Evolutionary conservation across 1,140 invertebrate genomes (phyloP).

Genomic region (Scaptomyza montana): DNA sequence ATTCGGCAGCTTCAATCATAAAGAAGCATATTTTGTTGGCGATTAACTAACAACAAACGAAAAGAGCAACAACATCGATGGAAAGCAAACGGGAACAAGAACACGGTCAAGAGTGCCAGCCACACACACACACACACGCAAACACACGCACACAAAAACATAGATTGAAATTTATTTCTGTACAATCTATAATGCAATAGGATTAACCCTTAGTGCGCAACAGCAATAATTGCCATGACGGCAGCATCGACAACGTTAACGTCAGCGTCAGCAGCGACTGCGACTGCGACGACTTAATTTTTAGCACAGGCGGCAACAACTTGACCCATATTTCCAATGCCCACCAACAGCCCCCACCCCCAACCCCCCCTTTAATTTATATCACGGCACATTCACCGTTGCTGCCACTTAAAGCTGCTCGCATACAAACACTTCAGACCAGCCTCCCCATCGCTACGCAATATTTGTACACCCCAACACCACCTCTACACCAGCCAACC

Average conservation of each 20-base stretch:
- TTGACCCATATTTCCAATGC: constrained; percentile 80
- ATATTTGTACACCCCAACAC: constrained; percentile 26
- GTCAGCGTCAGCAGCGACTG: constrained; percentile 1
- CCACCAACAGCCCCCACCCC: neutral
- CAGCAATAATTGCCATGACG: constrained; percentile 78
- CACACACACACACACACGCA: neutral
- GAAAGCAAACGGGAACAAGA: constrained; percentile 16
- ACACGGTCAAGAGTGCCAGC: constrained; percentile 24
- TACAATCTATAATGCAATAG: constrained; percentile 56
- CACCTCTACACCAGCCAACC: no score
- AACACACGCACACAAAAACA: constrained; percentile 5
- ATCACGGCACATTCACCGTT: constrained; percentile 37
- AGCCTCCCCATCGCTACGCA: neutral
- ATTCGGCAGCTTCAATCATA: no score
- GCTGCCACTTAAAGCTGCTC: constrained; percentile 72
- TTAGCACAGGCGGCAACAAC: constrained; percentile 78
- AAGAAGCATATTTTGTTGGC: constrained; percentile 50
- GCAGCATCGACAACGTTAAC: constrained; percentile 21
- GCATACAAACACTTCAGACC: constrained; percentile 54
- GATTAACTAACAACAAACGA: constrained; percentile 40
- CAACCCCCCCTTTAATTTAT: neutral
- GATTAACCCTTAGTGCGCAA: constrained; percentile 78
- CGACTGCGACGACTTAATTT: constrained; percentile 72
- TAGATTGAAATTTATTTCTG: constrained; percentile 41
- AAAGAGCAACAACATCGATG: constrained; percentile 1